A percentile compares a stretch with the other conserved stretches of the same genome.
These are phyloP conservation scores for Bombus cullumanus DNA, from an alignment of 1,140 invertebrate genomes.

Conservation along the genomic window DNA sequence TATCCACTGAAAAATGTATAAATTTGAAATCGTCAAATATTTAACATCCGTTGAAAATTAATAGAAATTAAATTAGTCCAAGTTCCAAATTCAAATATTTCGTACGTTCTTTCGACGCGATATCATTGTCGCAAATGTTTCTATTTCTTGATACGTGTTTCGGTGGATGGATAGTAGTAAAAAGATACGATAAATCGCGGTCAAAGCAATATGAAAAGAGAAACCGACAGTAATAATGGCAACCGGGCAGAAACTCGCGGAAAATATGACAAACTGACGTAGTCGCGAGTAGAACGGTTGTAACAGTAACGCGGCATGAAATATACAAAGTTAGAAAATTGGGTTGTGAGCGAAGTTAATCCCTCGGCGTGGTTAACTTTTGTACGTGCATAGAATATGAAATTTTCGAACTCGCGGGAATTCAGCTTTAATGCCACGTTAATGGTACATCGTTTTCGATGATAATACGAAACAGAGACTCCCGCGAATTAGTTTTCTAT, in stretches of 20 bases:
- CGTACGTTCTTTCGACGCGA: no score
- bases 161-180: background rate
- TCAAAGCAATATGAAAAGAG: background rate
- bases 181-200: background rate
- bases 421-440: constrained; percentile 50
- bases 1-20: no score
- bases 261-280: constrained; percentile 32
- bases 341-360: constrained; percentile 51
- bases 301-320: constrained; percentile 36
- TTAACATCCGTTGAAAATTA: no score
- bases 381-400: constrained; percentile 46
- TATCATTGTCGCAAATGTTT: background rate
- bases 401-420: constrained; percentile 36
- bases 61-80: background rate
- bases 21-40: no score
- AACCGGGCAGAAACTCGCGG: background rate
- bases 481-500: background rate
- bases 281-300: background rate
- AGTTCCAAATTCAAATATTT: background rate
- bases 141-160: background rate
- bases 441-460: constrained; percentile 45
- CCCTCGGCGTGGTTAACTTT: constrained; percentile 44
- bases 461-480: constrained; percentile 25
- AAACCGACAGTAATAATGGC: constrained; percentile 13
- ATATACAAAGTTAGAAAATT: constrained; percentile 56